Evolutionary conservation across 2,113 vertebrate species (phyloP).

Genomic region (Bufo bufo): DNA sequence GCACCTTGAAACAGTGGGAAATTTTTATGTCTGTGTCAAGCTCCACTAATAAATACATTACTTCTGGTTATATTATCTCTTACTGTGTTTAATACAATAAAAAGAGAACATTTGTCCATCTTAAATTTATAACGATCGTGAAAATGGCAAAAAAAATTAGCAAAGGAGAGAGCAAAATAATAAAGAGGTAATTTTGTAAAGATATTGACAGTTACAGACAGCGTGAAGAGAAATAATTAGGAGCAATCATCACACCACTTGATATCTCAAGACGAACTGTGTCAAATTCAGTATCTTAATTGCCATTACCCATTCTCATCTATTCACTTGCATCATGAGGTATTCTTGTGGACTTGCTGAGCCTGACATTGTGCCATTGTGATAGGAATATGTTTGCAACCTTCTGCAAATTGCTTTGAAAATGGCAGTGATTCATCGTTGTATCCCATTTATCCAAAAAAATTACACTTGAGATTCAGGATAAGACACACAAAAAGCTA

Average conservation of each 20-base stretch:
- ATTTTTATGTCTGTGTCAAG: not conserved
- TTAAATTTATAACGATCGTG: not conserved
- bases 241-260: conserved; percentile 52
- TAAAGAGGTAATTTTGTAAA: conserved; percentile 22
- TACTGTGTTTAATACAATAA: not conserved
- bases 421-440: not conserved
- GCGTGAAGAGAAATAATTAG: conserved; percentile 40
- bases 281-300: conserved; percentile 31
- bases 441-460: not conserved
- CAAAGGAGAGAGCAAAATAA: not conserved
- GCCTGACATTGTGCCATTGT: conserved; percentile 45
- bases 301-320: conserved; percentile 17
- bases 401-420: conserved; percentile 5
- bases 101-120: conserved; percentile 3
- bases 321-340: conserved; percentile 48
- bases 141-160: not conserved
- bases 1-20: not conserved
- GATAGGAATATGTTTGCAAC: not conserved
- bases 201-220: conserved; percentile 31
- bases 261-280: conserved; percentile 42
- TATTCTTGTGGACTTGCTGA: conserved; percentile 40
- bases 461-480: not conserved
- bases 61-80: not conserved
- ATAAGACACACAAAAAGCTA: not conserved
- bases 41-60: not conserved